Evolutionary conservation across 2,888 invertebrate genomes (phyloP).

Genomic region (Phrixothrix hirtus): DNA sequence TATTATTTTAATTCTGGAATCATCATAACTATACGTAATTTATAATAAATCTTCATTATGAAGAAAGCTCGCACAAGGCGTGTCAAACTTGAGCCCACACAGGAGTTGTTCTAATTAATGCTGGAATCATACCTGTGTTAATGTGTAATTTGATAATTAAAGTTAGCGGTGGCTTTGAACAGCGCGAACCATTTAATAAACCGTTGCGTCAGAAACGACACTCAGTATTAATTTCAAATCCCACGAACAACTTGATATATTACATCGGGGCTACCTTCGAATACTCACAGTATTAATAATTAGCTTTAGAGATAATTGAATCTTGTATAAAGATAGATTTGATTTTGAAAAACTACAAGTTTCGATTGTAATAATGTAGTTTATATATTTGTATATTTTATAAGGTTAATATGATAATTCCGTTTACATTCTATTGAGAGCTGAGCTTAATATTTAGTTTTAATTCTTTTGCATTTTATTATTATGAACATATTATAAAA

Average conservation of each 20-base stretch:
- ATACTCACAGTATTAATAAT: background rate
- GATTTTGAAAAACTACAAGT: background rate
- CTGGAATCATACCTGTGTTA: slow-evolving; percentile 45
- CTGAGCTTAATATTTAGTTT: too few species aligned
- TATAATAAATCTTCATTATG: slow-evolving; percentile 44
- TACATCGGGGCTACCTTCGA: slow-evolving; percentile 5
- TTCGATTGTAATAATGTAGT: background rate
- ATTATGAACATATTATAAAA: too few species aligned
- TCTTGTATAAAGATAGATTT: background rate
- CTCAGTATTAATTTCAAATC: slow-evolving; percentile 48
- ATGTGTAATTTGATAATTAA: slow-evolving; percentile 51
- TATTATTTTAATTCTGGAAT: too few species aligned
- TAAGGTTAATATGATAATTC: too few species aligned
- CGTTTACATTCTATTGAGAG: too few species aligned
- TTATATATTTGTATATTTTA: too few species aligned
- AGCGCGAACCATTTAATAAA: slow-evolving; percentile 46
- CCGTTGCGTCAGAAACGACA: slow-evolving; percentile 42
- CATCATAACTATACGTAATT: too few species aligned
- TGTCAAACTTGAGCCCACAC: slow-evolving; percentile 42
- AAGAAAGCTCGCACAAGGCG: slow-evolving; percentile 43
- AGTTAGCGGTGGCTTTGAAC: slow-evolving; percentile 45
- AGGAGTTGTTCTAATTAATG: slow-evolving; percentile 47
- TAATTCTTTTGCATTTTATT: too few species aligned
- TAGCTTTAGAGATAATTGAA: background rate
- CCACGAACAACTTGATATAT: slow-evolving; percentile 48